Percentiles rank a stretch among this genome's conserved stretches.
These are phyloP conservation scores for Pseudomyrmex flavicornis DNA, from an alignment of 1,140 invertebrate genomes.

Conservation along the genomic window DNA sequence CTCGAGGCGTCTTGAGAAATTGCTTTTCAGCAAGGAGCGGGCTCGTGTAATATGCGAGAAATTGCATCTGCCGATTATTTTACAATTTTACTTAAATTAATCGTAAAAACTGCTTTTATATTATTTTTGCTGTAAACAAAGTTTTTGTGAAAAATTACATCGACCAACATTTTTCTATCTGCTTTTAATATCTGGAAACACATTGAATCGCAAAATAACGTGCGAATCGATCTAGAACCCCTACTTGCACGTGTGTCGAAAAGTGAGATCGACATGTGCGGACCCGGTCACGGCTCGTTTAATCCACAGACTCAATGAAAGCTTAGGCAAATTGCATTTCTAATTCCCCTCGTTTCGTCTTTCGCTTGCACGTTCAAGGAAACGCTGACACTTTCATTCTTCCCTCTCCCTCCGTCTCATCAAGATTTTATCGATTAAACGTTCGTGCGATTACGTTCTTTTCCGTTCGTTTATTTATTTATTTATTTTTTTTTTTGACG, in stretches of 20 bases:
- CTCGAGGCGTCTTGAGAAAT: neutral
- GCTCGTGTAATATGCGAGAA: conserved; percentile 36
- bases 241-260: conserved; percentile 59
- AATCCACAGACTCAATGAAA: conserved; percentile 59
- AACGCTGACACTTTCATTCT: conserved; percentile 18
- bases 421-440: conserved; percentile 46
- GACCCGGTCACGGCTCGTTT: conserved; percentile 67
- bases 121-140: neutral
- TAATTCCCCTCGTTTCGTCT: conserved; percentile 57
- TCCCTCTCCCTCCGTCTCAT: too few species aligned
- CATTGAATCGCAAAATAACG: conserved; percentile 15
- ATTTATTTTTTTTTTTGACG: conserved; percentile 1
- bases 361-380: conserved; percentile 10
- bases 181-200: neutral
- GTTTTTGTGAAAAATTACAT: neutral
- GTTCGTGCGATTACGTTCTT: neutral
- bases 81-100: too few species aligned
- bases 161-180: neutral
- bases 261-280: conserved; percentile 73
- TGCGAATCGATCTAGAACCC: conserved; percentile 31
- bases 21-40: neutral
- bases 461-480: neutral
- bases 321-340: conserved; percentile 66
- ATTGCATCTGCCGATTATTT: conserved; percentile 53
- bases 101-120: neutral